phyloP scores from a whole-genome alignment of 2,113 vertebrate species.

The Bos javanicus region DNA sequence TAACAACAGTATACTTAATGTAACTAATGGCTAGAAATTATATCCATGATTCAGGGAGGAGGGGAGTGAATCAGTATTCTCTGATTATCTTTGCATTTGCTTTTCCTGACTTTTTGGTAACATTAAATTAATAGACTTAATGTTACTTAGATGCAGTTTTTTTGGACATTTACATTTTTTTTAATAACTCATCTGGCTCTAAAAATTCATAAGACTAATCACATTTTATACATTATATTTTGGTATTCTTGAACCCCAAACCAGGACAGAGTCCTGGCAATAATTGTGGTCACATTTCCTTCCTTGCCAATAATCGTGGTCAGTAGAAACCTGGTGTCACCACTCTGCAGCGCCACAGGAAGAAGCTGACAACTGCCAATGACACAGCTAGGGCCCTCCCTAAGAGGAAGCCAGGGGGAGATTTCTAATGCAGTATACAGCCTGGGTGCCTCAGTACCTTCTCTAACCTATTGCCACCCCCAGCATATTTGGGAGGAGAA shows the following conservation, averaged over 20 bases:
- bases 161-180: slow-evolving; percentile 26
- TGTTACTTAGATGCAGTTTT: slow-evolving; percentile 21
- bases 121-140: slow-evolving; percentile 23
- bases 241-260: not conserved
- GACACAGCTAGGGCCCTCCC: not conserved
- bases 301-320: not conserved
- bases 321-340: not conserved
- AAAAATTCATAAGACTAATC: not conserved
- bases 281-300: not conserved
- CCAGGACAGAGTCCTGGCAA: not conserved
- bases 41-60: not conserved
- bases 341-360: not conserved
- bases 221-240: not conserved
- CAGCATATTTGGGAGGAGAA: not conserved
- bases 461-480: not conserved
- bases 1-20: slow-evolving; percentile 44
- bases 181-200: slow-evolving; percentile 1
- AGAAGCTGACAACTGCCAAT: not conserved
- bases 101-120: slow-evolving; percentile 22
- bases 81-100: slow-evolving; percentile 14
- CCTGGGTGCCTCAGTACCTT: not conserved
- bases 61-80: not conserved
- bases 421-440: not conserved
- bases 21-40: slow-evolving; percentile 49
- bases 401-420: not conserved